Evolutionary conservation across 2,888 invertebrate genomes (phyloP).

Genomic region (Nemotelus pantherinus): DNA sequence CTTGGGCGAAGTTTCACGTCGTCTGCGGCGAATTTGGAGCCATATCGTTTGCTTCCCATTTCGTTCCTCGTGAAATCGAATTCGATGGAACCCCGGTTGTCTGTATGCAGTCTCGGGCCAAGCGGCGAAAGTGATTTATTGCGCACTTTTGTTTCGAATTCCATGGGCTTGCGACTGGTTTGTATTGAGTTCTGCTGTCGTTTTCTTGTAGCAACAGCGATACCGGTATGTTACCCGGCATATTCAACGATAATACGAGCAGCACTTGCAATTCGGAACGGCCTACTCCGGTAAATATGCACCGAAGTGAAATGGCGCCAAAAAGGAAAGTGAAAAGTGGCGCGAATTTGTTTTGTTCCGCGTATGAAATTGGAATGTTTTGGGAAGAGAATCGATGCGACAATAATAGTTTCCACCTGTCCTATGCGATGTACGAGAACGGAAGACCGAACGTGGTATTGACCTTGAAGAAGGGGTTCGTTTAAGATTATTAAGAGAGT

Average conservation of each 20-base stretch:
- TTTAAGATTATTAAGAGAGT: no score
- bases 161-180: not conserved
- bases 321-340: not conserved
- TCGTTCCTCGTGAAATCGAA: constrained; percentile 29
- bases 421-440: not conserved
- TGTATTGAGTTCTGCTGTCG: not conserved
- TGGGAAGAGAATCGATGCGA: constrained; percentile 22
- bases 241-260: not conserved
- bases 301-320: constrained; percentile 23
- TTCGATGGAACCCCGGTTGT: not conserved
- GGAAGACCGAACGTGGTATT: constrained; percentile 9
- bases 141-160: constrained; percentile 18
- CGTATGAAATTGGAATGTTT: constrained; percentile 11
- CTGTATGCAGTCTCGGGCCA: not conserved
- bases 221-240: no score
- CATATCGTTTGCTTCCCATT: not conserved
- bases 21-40: not conserved
- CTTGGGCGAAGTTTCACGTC: not conserved
- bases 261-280: no score
- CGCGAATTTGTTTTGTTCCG: constrained; percentile 37
- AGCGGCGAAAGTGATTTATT: not conserved
- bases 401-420: constrained; percentile 29
- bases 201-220: no score
- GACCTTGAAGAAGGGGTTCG: constrained; percentile 21
- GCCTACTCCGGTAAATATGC: not conserved